Evolutionary conservation across 2,888 invertebrate genomes (phyloP).

Genomic region (Nymphalis urticae): DNA sequence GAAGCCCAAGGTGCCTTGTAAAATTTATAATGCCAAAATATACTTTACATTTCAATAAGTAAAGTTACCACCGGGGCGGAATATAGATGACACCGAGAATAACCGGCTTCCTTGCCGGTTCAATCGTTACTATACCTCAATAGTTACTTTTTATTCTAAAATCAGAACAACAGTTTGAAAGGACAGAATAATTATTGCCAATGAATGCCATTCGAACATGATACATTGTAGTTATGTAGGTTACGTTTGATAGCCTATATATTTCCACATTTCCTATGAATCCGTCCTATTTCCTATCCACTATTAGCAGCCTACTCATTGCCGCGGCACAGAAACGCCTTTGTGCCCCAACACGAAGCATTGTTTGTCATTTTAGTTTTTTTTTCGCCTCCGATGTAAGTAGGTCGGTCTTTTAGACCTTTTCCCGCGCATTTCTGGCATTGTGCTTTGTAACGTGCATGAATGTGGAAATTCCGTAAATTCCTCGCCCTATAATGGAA

Average conservation of each 20-base stretch:
- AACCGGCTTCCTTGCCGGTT: too few relatives aligned
- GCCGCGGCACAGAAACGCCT: conserved; percentile 37
- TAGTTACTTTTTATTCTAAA: too few relatives aligned
- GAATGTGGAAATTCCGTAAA: conserved; percentile 23
- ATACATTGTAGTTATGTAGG: conserved; percentile 15
- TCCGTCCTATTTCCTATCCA: conserved; percentile 22
- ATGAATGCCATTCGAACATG: background rate
- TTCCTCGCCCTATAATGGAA: conserved; percentile 11
- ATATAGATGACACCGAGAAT: too few relatives aligned
- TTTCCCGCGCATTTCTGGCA: conserved; percentile 32
- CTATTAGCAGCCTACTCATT: conserved; percentile 30
- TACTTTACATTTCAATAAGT: too few relatives aligned
- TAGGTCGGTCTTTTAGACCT: conserved; percentile 38
- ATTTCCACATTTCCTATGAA: conserved; percentile 19
- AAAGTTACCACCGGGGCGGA: too few relatives aligned
- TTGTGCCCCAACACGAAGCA: conserved; percentile 27
- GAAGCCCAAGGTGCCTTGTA: too few relatives aligned
- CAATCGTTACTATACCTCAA: too few relatives aligned
- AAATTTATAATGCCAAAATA: too few relatives aligned
- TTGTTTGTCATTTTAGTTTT: conserved; percentile 40
- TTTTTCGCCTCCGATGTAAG: conserved; percentile 31
- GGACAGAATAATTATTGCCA: too few relatives aligned
- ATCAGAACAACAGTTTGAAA: too few relatives aligned
- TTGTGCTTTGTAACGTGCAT: conserved; percentile 32
- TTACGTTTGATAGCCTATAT: conserved; percentile 25